Evolutionary conservation across 2,113 vertebrate species (phyloP).

Genomic region (Tupaia tana): DNA sequence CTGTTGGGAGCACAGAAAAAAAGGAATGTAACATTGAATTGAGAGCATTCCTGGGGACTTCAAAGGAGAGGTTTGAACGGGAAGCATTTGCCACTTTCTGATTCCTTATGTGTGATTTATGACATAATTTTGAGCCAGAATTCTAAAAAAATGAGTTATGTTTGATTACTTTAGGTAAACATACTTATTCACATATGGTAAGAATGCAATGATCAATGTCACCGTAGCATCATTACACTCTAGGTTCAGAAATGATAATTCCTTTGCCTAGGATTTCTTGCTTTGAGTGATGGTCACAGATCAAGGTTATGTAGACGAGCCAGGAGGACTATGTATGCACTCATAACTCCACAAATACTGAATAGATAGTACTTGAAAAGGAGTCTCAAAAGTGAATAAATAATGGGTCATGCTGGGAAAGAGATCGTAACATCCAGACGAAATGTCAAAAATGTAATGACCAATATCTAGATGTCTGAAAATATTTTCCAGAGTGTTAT

Average conservation of each 20-base stretch:
- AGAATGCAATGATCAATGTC: constrained; percentile 32
- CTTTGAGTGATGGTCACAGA: neutral
- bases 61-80: constrained; percentile 50
- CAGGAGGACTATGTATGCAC: neutral
- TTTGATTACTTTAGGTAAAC: constrained; percentile 22
- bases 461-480: neutral
- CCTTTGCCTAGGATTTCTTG: constrained; percentile 32
- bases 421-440: neutral
- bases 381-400: neutral
- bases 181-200: constrained; percentile 10
- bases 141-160: neutral
- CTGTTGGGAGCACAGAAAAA: constrained; percentile 26
- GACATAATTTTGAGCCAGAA: constrained; percentile 28
- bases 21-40: constrained; percentile 28
- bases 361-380: constrained; percentile 28
- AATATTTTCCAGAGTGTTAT: neutral
- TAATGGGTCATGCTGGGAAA: neutral
- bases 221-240: neutral
- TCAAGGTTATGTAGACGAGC: neutral
- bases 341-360: neutral
- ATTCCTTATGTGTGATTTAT: constrained; percentile 57
- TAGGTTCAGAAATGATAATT: neutral
- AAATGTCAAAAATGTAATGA: constrained; percentile 5
- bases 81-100: constrained; percentile 31
- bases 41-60: constrained; percentile 50